These are phyloP conservation scores for Discoglossus pictus DNA, from an alignment of 2,797 vertebrate species.

Conservation along the genomic window DNA sequence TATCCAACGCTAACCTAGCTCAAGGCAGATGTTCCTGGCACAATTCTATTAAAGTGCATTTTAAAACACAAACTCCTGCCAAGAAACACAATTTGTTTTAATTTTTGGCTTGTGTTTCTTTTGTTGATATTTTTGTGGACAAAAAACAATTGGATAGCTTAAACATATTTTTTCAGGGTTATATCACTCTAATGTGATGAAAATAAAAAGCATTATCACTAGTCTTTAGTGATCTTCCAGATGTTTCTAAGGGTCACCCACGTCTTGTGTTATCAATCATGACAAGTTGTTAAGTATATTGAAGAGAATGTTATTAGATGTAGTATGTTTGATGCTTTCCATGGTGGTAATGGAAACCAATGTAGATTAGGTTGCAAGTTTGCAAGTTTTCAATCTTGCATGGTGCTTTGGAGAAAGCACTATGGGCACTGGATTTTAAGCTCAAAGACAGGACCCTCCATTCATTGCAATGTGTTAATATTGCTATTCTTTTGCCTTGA, in stretches of 20 bases:
- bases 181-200: constrained; percentile 16
- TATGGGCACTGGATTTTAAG: too few species aligned
- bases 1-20: constrained; percentile 50
- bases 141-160: constrained; percentile 30
- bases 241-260: constrained; percentile 4
- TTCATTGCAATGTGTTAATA: too few species aligned
- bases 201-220: constrained; percentile 18
- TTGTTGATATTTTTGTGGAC: constrained; percentile 44
- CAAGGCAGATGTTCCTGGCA: constrained; percentile 66
- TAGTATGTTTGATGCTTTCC: too few species aligned
- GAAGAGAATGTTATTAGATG: too few species aligned
- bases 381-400: too few species aligned
- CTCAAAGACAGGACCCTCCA: too few species aligned
- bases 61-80: constrained; percentile 54
- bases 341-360: too few species aligned
- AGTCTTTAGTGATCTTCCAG: background rate
- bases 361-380: too few species aligned
- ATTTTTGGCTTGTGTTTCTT: constrained; percentile 50
- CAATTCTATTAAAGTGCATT: constrained; percentile 54
- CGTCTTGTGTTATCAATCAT: constrained; percentile 11
- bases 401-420: too few species aligned
- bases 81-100: constrained; percentile 54
- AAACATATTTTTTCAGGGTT: constrained; percentile 31
- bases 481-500: too few species aligned
- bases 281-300: constrained; percentile 8